A percentile compares a stretch with the other conserved stretches of the same genome.
These are phyloP conservation scores for Brachionus plicatilis DNA, from an alignment of 1,140 invertebrate species.

Conservation along the genomic window DNA sequence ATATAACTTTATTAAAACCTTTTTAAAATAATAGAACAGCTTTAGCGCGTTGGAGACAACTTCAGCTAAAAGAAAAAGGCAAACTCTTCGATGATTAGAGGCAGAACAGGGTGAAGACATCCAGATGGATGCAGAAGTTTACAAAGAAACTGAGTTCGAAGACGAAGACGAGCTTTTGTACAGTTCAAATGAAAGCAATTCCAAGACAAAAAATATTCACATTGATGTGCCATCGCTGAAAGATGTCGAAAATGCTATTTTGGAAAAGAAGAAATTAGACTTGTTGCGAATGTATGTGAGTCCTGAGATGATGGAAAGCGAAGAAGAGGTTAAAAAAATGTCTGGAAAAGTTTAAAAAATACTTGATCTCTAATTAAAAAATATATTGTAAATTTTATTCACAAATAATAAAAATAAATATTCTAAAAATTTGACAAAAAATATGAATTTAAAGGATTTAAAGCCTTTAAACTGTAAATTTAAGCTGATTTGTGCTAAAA, in stretches of 20 bases:
- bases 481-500: background rate
- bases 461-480: background rate
- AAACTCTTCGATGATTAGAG: constrained; percentile 63
- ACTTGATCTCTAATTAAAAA: background rate
- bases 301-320: constrained; percentile 46
- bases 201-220: constrained; percentile 10
- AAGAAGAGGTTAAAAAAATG: constrained; percentile 45
- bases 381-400: background rate
- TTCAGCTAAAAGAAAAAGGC: constrained; percentile 76
- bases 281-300: constrained; percentile 63
- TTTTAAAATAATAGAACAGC: constrained; percentile 69
- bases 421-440: background rate
- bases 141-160: background rate
- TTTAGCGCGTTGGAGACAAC: constrained; percentile 84
- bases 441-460: background rate
- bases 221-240: constrained; percentile 27
- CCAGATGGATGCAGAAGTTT: background rate
- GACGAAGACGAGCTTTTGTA: constrained; percentile 2
- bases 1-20: too few relatives aligned
- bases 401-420: background rate
- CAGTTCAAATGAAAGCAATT: background rate
- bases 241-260: constrained; percentile 73
- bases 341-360: constrained; percentile 42
- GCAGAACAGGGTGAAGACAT: constrained; percentile 40
- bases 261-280: constrained; percentile 80